Conservation (phyloP, 2,797 vertebrate genomes). For the Morelia viridis region DNA sequence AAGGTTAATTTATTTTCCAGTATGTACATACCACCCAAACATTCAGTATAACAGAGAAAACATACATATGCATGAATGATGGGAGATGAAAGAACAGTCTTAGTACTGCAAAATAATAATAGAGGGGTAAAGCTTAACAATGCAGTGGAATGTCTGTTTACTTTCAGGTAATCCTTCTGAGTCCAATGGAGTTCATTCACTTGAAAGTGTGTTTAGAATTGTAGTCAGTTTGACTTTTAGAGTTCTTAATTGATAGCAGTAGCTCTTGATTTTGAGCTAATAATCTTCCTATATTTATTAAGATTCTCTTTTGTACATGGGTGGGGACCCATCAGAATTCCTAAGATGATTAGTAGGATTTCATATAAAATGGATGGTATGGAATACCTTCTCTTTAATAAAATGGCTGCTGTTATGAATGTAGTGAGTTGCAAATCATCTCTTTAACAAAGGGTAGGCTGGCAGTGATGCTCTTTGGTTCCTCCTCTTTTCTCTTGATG, state of each 20-base stretch:
- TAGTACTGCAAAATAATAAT: neutral
- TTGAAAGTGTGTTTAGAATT: neutral
- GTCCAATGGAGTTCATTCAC: neutral
- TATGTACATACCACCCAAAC: neutral
- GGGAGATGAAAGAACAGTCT: neutral
- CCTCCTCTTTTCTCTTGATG: neutral
- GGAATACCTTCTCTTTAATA: neutral
- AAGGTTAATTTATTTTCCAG: neutral
- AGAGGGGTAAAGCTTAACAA: neutral
- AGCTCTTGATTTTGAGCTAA: neutral
- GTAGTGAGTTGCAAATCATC: neutral
- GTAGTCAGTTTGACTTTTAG: neutral
- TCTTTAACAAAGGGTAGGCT: neutral
- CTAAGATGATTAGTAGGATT: neutral
- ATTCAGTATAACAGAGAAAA: neutral
- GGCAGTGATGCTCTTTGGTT: neutral
- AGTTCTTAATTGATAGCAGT: neutral
- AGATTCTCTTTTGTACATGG: neutral
- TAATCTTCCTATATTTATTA: neutral
- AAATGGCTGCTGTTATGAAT: neutral
- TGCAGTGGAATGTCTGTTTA: neutral
- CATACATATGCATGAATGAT: neutral
- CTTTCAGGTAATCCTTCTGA: neutral
- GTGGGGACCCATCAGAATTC: neutral
- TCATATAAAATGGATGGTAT: neutral